phyloP scores from a whole-genome alignment of 2,888 invertebrate species.

The Calliopum simillimum region DNA sequence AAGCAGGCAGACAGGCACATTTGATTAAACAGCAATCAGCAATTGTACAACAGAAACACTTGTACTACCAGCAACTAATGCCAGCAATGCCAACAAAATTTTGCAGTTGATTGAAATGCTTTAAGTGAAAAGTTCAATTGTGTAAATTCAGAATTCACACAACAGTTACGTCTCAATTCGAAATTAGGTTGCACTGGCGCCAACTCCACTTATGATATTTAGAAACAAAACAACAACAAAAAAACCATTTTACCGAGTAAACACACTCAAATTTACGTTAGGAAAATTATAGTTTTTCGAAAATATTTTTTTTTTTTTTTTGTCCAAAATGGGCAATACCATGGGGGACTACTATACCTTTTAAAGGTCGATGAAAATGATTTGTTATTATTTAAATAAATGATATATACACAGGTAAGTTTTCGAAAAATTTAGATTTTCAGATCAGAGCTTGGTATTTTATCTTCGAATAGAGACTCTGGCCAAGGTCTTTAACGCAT shows the following conservation, averaged over 20 bases:
- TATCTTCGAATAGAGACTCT: too few relatives aligned
- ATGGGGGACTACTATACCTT: too few relatives aligned
- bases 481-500: too few relatives aligned
- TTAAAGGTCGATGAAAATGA: too few relatives aligned
- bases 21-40: conserved; percentile 10
- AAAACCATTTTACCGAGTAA: neutral
- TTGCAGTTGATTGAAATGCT: conserved; percentile 27
- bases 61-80: neutral
- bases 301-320: too few relatives aligned
- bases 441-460: too few relatives aligned
- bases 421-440: too few relatives aligned
- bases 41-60: neutral
- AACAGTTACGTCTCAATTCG: conserved; percentile 9
- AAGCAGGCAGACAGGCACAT: neutral
- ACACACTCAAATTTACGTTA: neutral
- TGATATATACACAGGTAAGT: too few relatives aligned
- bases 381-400: too few relatives aligned
- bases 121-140: conserved; percentile 14
- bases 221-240: neutral
- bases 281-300: too few relatives aligned
- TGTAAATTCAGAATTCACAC: neutral
- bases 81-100: neutral
- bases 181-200: conserved; percentile 55
- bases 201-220: conserved; percentile 17
- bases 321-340: too few relatives aligned